phyloP scores from a whole-genome alignment of 2,113 vertebrate genomes.

The Menura novaehollandiae region DNA sequence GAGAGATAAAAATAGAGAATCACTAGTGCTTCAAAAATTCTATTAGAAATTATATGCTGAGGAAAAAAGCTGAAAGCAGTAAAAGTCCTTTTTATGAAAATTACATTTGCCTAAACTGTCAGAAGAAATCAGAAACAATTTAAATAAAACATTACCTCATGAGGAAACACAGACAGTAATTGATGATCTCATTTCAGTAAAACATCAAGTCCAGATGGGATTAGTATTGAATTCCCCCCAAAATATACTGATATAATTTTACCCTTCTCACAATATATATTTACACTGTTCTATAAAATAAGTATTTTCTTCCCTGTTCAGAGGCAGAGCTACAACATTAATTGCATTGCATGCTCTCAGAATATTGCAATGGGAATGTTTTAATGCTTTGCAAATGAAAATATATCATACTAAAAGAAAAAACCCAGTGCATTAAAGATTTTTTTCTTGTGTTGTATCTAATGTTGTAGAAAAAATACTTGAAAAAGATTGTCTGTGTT shows the following conservation, averaged over 20 bases:
- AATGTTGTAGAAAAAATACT: not conserved
- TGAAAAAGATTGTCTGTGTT: not conserved
- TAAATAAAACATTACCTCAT: conserved; percentile 46
- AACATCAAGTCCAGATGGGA: not conserved
- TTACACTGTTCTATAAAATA: not conserved
- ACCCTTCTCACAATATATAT: not conserved
- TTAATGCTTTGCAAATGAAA: not conserved
- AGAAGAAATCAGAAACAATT: conserved; percentile 39
- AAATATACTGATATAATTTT: conserved; percentile 9
- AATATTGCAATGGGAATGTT: not conserved
- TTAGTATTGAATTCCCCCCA: conserved; percentile 11
- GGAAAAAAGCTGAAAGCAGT: not conserved
- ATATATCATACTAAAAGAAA: not conserved
- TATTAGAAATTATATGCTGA: not conserved
- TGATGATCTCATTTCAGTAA: conserved; percentile 45
- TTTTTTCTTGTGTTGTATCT: not conserved
- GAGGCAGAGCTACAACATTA: not conserved
- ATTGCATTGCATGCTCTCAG: not conserved
- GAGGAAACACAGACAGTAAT: conserved; percentile 28
- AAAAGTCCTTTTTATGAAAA: conserved; percentile 22
- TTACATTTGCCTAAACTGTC: conserved; percentile 29
- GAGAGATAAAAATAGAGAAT: not conserved
- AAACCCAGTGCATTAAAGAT: not conserved
- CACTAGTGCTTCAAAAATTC: not conserved
- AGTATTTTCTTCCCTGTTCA: not conserved